Evolutionary conservation across 1,140 invertebrate species (phyloP).

Genomic region (Sarcophaga bullata): DNA sequence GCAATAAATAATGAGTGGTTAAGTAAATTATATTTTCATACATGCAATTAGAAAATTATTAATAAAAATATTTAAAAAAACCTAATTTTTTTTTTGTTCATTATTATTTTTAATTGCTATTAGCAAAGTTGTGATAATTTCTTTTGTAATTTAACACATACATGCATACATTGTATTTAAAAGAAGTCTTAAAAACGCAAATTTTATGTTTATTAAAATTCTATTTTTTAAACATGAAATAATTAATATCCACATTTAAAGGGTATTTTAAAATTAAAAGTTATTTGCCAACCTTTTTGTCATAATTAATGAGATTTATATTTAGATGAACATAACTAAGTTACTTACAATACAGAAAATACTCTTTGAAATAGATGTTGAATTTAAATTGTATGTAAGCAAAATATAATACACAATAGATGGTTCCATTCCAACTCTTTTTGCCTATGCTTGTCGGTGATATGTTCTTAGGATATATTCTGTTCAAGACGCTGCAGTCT

Average conservation of each 20-base stretch:
- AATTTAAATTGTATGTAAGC: no score
- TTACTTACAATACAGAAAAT: no score
- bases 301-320: not conserved
- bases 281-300: not conserved
- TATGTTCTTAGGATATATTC: no score
- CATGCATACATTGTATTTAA: not conserved
- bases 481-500: no score
- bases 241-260: not conserved
- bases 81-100: no score
- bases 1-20: not conserved
- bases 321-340: no score
- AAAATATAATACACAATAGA: no score
- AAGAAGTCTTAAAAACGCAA: not conserved
- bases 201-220: not conserved
- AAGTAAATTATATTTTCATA: not conserved
- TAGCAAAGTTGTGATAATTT: slow-evolving; percentile 3
- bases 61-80: not conserved
- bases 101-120: not conserved
- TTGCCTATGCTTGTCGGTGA: no score
- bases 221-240: not conserved
- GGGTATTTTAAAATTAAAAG: not conserved
- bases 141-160: not conserved
- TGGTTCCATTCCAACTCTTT: no score
- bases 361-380: no score
- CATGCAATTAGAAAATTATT: not conserved